Evolutionary conservation across 2,888 invertebrate genomes (phyloP).

Genomic region (Sthenelais limicola): DNA sequence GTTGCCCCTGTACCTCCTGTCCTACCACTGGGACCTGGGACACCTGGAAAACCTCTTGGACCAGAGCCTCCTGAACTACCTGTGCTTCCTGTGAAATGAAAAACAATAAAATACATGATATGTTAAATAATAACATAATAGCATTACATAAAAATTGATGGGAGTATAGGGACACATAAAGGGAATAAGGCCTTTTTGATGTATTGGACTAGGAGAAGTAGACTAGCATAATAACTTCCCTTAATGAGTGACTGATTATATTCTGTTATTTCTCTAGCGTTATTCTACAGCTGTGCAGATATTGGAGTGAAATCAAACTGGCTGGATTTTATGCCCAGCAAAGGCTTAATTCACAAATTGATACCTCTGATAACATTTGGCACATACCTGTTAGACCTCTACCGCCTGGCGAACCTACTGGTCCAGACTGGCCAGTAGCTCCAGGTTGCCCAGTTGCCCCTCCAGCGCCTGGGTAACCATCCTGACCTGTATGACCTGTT

Average conservation of each 20-base stretch:
- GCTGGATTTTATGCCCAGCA: slow-evolving; percentile 22
- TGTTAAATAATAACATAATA: no score
- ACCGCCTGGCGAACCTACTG: slow-evolving; percentile 23
- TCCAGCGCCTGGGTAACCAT: slow-evolving; percentile 39
- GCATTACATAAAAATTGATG: no score
- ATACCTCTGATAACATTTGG: no score
- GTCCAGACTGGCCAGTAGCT: slow-evolving; percentile 33
- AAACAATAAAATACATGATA: not conserved
- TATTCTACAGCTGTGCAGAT: no score
- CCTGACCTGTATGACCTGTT: slow-evolving; percentile 45
- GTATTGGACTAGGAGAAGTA: no score
- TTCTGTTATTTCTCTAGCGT: no score
- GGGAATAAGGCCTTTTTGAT: no score
- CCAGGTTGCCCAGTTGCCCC: slow-evolving; percentile 28
- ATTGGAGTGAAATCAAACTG: no score
- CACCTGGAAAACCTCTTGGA: slow-evolving; percentile 43
- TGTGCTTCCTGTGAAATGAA: slow-evolving; percentile 20
- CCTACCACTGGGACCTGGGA: slow-evolving; percentile 43
- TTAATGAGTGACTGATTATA: no score
- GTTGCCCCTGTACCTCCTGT: not conserved
- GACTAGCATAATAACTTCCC: no score
- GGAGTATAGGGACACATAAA: no score
- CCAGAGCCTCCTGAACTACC: slow-evolving; percentile 44
- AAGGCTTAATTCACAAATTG: not conserved
- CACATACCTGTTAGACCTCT: slow-evolving; percentile 29